Conservation (phyloP, 2,113 vertebrate genomes). For the Trochalopteron elliotii region DNA sequence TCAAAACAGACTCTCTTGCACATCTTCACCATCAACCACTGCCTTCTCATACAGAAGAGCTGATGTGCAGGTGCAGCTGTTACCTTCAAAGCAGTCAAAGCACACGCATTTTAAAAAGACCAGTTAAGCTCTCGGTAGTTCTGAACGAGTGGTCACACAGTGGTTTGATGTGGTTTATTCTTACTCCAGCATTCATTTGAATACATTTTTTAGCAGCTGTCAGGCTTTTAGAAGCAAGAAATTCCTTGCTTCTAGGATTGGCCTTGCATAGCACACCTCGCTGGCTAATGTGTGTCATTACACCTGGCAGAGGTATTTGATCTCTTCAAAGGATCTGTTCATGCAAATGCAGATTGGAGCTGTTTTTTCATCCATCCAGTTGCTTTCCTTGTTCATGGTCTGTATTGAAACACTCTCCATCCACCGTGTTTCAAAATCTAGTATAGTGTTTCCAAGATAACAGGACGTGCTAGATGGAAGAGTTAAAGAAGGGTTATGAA, state of each 20-base stretch:
- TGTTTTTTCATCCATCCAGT: background rate
- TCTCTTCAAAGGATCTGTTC: background rate
- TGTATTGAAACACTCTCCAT: background rate
- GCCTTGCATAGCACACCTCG: background rate
- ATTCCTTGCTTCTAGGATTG: background rate
- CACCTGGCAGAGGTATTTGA: background rate
- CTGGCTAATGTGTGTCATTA: background rate
- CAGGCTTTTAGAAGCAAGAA: background rate
- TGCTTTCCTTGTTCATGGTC: background rate
- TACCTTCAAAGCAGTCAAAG: background rate
- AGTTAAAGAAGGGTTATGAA: background rate
- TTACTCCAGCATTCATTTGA: background rate
- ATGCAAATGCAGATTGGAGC: background rate
- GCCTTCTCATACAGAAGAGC: background rate
- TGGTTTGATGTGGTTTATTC: background rate
- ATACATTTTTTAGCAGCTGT: background rate
- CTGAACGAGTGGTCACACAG: background rate
- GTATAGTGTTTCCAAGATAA: background rate
- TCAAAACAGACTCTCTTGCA: background rate
- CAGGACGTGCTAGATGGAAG: background rate
- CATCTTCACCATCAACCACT: background rate
- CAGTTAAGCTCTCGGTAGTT: background rate
- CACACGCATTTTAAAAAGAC: background rate
- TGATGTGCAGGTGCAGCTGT: background rate
- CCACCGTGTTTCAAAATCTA: background rate